A percentile compares a stretch with the other conserved stretches of the same genome.
Conservation (phyloP, 2,797 vertebrate genomes). For the Sebastes kiyomatsui region DNA sequence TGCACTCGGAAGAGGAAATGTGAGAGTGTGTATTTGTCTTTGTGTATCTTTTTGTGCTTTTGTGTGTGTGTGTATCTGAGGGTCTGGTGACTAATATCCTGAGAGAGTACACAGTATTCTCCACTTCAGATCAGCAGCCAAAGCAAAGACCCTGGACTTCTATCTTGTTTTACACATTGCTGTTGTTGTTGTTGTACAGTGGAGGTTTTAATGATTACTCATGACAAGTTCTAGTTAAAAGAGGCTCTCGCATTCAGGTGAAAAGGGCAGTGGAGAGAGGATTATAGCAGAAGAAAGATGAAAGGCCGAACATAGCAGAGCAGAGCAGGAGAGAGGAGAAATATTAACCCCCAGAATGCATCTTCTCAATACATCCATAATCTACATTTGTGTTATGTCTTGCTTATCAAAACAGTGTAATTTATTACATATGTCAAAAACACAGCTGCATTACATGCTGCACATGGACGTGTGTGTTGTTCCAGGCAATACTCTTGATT, state of each 20-base stretch:
- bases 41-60: not conserved
- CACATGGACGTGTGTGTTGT: not conserved
- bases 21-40: slow-evolving; percentile 15
- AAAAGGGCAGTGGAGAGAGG: not conserved
- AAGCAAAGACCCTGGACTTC: slow-evolving; percentile 16
- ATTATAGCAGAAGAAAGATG: not conserved
- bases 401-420: not conserved
- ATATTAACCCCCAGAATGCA: not conserved
- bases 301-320: not conserved
- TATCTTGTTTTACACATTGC: slow-evolving; percentile 1
- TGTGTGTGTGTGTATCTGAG: slow-evolving; percentile 7
- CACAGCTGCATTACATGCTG: not conserved
- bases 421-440: not conserved
- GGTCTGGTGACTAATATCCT: slow-evolving; percentile 23
- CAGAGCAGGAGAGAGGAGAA: not conserved
- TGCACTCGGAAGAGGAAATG: slow-evolving; percentile 17
- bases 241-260: not conserved
- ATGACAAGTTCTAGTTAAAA: not conserved
- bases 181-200: slow-evolving; percentile 9
- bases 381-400: not conserved
- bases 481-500: not conserved
- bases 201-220: slow-evolving; percentile 15
- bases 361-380: not conserved
- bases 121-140: slow-evolving; percentile 31
- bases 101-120: slow-evolving; percentile 21